These are phyloP conservation scores for Glyptemys insculpta DNA, from an alignment of 2,797 vertebrate genomes.

Conservation along the genomic window DNA sequence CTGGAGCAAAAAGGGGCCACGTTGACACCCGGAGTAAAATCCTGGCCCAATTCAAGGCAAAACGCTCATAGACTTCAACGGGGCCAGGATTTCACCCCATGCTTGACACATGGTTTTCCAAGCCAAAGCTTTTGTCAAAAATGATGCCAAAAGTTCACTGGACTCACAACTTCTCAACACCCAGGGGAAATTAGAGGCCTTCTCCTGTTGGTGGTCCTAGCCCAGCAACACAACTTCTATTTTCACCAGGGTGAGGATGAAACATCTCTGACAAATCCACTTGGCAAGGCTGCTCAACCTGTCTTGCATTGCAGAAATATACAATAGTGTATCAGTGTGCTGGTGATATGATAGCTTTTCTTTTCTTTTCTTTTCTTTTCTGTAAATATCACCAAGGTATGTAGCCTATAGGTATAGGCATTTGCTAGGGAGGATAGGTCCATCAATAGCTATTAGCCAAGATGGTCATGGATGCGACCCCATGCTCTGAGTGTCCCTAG, in stretches of 20 bases:
- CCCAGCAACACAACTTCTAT: neutral
- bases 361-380: neutral
- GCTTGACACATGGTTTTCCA: neutral
- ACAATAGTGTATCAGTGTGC: neutral
- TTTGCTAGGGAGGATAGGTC: neutral
- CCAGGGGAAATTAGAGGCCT: neutral
- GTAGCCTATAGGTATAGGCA: neutral
- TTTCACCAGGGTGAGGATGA: neutral
- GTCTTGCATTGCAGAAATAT: neutral
- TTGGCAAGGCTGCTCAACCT: neutral
- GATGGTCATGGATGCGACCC: neutral
- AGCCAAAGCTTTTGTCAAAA: neutral
- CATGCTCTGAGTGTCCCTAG: neutral
- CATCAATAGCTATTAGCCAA: neutral
- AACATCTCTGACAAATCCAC: neutral
- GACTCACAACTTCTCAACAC: neutral
- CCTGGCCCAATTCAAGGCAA: slow-evolving; percentile 13
- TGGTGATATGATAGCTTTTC: neutral
- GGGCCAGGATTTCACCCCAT: neutral
- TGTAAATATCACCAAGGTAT: neutral
- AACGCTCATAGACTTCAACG: neutral
- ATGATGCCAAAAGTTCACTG: neutral
- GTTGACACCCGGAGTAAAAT: slow-evolving; percentile 29
- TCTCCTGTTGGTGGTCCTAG: neutral
- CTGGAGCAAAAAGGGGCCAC: neutral